Conservation (phyloP, 2,888 invertebrate species). For the Hetaerina titia region DNA sequence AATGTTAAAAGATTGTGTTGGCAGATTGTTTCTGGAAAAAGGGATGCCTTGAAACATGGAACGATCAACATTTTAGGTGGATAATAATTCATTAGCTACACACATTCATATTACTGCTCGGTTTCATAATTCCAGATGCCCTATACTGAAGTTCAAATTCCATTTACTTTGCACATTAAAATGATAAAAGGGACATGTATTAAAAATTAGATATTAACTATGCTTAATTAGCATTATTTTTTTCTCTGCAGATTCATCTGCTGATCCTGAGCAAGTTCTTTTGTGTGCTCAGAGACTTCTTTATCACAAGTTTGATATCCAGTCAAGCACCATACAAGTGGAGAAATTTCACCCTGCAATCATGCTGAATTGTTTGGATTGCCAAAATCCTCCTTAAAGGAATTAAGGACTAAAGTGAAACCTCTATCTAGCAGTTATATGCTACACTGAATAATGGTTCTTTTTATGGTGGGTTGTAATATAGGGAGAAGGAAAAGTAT, state of each 20-base stretch:
- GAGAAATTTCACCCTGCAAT: slow-evolving; percentile 78
- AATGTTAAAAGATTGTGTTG: too few species aligned
- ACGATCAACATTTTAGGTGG: too few species aligned
- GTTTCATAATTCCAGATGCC: too few species aligned
- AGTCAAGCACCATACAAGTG: slow-evolving; percentile 79
- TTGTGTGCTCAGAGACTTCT: slow-evolving; percentile 77
- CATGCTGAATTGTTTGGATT: slow-evolving; percentile 75
- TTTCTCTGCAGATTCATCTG: slow-evolving; percentile 76
- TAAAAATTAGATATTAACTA: too few species aligned
- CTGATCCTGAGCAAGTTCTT: slow-evolving; percentile 78
- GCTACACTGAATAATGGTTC: neutral
- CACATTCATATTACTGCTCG: too few species aligned
- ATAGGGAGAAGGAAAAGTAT: neutral
- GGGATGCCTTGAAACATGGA: too few species aligned
- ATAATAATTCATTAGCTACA: too few species aligned
- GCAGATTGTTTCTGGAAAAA: too few species aligned
- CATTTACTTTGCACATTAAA: too few species aligned
- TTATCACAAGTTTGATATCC: slow-evolving; percentile 77
- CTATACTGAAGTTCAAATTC: too few species aligned
- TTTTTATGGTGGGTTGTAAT: neutral
- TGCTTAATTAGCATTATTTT: too few species aligned
- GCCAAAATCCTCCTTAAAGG: slow-evolving; percentile 71
- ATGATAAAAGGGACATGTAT: too few species aligned
- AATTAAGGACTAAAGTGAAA: neutral
- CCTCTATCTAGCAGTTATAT: neutral